Conservation (phyloP, 2,888 invertebrate genomes). For the Melipona beecheii region DNA sequence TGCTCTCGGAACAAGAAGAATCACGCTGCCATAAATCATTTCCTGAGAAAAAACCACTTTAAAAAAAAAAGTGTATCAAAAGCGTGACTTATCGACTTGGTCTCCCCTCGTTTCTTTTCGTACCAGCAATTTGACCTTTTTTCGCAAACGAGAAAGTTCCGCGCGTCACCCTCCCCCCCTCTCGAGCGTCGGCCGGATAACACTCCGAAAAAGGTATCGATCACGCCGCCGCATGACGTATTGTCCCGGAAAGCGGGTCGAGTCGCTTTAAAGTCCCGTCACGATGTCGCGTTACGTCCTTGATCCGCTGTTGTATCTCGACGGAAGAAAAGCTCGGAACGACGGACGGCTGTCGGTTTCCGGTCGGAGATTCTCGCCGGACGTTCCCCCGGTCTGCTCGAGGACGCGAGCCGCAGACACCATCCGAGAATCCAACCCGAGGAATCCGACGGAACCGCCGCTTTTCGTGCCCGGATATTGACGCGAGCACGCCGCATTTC, state of each 20-base stretch:
- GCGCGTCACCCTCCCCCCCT: not conserved
- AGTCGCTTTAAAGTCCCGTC: conserved; percentile 10
- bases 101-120: not conserved
- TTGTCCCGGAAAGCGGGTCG: conserved; percentile 23
- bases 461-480: conserved; percentile 21
- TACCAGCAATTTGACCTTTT: conserved; percentile 5
- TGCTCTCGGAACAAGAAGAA: not conserved
- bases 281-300: conserved; percentile 16
- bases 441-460: conserved; percentile 30
- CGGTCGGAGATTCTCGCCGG: conserved; percentile 26
- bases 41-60: not conserved
- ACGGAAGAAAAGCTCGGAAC: conserved; percentile 12
- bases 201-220: conserved; percentile 33
- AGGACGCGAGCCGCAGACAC: conserved; percentile 22
- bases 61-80: not conserved
- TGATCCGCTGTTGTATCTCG: conserved; percentile 23
- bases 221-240: conserved; percentile 28
- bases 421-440: conserved; percentile 29
- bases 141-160: not conserved
- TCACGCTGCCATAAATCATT: not conserved
- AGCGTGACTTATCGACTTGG: not conserved
- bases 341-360: conserved; percentile 10
- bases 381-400: conserved; percentile 22
- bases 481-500: conserved; percentile 36
- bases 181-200: conserved; percentile 14